These are phyloP conservation scores for Heliornis fulica DNA, from an alignment of 2,113 vertebrate genomes.

Conservation along the genomic window DNA sequence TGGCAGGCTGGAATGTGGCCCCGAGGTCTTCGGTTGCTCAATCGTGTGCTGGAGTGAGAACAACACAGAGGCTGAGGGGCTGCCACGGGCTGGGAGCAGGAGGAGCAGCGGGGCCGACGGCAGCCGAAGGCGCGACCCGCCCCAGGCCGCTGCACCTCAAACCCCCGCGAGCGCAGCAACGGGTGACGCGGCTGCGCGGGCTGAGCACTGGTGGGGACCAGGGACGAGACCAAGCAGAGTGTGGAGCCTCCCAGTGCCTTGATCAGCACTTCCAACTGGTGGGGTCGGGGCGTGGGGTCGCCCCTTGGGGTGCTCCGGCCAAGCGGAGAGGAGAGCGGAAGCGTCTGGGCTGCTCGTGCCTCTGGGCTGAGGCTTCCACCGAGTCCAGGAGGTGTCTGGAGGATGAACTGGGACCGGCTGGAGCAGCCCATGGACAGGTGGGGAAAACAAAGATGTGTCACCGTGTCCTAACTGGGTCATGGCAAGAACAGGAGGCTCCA, in stretches of 20 bases:
- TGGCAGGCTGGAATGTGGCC: slow-evolving; percentile 53
- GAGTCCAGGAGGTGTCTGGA: neutral
- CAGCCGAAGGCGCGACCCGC: no score
- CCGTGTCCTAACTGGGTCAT: neutral
- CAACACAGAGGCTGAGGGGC: slow-evolving; percentile 22
- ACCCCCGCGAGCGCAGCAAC: no score
- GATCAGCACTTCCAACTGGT: neutral
- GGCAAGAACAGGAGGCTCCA: neutral
- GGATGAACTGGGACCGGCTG: neutral
- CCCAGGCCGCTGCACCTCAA: no score
- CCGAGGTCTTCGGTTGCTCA: slow-evolving; percentile 25
- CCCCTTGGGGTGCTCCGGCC: neutral
- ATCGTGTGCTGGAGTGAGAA: slow-evolving; percentile 7
- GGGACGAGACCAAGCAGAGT: no score
- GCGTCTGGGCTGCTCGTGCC: rapidly evolving
- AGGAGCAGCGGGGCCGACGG: slow-evolving; percentile 46
- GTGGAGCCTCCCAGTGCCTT: no score
- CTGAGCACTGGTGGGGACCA: no score
- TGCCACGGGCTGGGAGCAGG: neutral
- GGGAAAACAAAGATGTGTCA: neutral
- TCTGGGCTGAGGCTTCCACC: rapidly evolving
- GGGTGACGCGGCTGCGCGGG: no score
- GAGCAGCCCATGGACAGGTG: neutral
- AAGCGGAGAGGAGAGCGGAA: neutral
- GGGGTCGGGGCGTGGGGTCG: neutral